phyloP scores from a whole-genome alignment of 1,140 invertebrate genomes.

The Macrocentrus cingulum region DNA sequence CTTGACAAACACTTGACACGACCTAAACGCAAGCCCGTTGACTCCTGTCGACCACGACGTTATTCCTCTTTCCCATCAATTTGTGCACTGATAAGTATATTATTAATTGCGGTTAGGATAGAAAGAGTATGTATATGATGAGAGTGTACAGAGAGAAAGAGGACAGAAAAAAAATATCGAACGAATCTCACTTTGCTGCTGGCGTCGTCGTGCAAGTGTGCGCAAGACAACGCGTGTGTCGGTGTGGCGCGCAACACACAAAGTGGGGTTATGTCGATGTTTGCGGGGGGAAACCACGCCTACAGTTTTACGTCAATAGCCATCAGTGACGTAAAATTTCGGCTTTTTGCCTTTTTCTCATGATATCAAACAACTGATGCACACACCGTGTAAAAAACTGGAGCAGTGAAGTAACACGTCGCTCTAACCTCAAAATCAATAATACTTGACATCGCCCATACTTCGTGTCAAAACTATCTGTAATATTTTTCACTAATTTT shows the following conservation, averaged over 20 bases:
- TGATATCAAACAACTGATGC: background rate
- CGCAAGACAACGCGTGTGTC: background rate
- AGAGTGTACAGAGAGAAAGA: conserved; percentile 6
- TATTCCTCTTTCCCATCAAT: conserved; percentile 20
- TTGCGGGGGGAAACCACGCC: conserved; percentile 33
- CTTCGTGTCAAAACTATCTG: too few relatives aligned
- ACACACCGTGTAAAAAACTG: too few relatives aligned
- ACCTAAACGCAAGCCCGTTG: background rate
- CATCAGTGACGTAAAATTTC: conserved; percentile 33
- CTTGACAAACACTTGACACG: conserved; percentile 6
- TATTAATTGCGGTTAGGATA: conserved; percentile 23
- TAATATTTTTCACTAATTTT: too few relatives aligned
- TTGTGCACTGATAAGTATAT: conserved; percentile 20
- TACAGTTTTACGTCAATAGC: conserved; percentile 38
- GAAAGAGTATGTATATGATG: conserved; percentile 4
- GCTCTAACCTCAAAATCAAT: background rate
- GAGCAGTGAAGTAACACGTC: background rate
- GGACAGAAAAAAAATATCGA: conserved; percentile 12
- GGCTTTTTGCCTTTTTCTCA: background rate
- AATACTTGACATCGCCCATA: too few relatives aligned
- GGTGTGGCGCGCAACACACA: background rate
- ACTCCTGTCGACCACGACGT: conserved; percentile 11
- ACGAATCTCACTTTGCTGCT: conserved; percentile 14
- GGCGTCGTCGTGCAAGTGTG: background rate
- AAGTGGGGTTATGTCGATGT: background rate